A percentile compares a stretch with the other conserved stretches of the same genome.
phyloP scores from a whole-genome alignment of 2,888 invertebrate genomes.

The Spicauda simplicius region DNA sequence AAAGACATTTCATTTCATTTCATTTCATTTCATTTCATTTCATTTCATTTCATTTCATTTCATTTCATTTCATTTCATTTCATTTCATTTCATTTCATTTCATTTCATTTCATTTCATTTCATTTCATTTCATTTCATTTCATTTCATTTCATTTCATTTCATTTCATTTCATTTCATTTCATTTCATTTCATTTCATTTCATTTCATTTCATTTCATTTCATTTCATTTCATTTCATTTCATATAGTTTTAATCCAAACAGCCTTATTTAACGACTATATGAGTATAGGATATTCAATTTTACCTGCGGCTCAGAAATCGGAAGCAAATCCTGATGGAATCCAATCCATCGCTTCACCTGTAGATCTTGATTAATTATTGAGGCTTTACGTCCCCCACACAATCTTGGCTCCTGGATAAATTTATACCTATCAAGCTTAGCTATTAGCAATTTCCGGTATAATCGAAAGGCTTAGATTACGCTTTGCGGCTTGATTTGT shows the following conservation, averaged over 20 bases:
- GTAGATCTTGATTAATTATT: conserved; percentile 50
- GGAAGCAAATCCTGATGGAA: conserved; percentile 43
- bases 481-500: conserved; percentile 12
- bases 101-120: no score
- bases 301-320: conserved; percentile 18
- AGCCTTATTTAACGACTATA: not conserved
- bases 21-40: no score
- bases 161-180: no score
- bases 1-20: no score
- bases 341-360: conserved; percentile 47
- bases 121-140: no score
- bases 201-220: no score
- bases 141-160: no score
- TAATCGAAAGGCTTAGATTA: conserved; percentile 35
- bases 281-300: conserved; percentile 19
- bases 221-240: no score
- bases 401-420: conserved; percentile 37
- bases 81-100: no score
- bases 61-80: no score
- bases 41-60: no score
- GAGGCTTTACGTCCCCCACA: conserved; percentile 40
- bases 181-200: no score
- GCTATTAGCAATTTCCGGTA: conserved; percentile 27
- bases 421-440: conserved; percentile 34
- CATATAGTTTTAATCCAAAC: not conserved